A percentile compares a stretch with the other conserved stretches of the same genome.
Evolutionary conservation across 35 echinoderm and acorn worm genomes (phyloP).

Genomic region (Anneissia japonica): DNA sequence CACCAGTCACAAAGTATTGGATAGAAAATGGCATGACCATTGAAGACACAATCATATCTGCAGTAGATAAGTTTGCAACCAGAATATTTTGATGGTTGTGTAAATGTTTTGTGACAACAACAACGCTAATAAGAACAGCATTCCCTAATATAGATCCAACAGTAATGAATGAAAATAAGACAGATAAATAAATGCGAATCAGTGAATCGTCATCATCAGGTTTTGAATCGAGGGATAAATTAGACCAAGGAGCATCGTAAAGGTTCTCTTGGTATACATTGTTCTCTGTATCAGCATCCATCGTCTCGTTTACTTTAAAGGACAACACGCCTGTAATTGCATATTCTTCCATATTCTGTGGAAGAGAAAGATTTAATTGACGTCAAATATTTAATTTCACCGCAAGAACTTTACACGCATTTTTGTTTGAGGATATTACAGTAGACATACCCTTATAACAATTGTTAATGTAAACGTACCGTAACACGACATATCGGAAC

Average conservation of each 20-base stretch:
- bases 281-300: not conserved
- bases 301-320: not conserved
- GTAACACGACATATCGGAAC: too few relatives aligned
- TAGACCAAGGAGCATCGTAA: not conserved
- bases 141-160: not conserved
- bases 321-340: not conserved
- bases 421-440: too few relatives aligned
- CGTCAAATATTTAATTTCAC: too few relatives aligned
- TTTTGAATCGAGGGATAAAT: not conserved
- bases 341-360: not conserved
- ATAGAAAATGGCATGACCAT: conserved; percentile 2
- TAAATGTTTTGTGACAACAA: not conserved
- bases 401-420: too few relatives aligned
- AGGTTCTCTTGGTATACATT: not conserved
- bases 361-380: not conserved
- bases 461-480: too few relatives aligned
- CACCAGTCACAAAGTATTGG: not conserved
- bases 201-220: not conserved
- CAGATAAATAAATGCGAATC: not conserved
- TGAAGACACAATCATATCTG: not conserved
- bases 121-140: not conserved
- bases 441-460: too few relatives aligned
- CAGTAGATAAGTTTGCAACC: not conserved
- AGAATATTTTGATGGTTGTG: not conserved
- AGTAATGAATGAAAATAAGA: not conserved